phyloP scores from a whole-genome alignment of 37 sponge, comb jelly and placozoan species.

The Aplysina aerophoba region DNA sequence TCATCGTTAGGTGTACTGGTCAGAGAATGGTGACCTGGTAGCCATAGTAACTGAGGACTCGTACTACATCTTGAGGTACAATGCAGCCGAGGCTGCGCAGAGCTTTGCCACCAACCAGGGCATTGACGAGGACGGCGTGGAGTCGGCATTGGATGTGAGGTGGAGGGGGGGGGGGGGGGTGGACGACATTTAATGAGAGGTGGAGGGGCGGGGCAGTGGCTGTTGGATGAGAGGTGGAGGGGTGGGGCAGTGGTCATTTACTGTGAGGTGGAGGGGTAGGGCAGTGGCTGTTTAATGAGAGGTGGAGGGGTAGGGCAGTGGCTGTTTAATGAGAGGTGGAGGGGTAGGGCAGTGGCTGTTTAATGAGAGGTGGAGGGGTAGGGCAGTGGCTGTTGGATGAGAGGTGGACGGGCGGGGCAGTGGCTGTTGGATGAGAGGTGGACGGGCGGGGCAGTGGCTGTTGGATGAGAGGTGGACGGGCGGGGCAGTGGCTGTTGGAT shows the following conservation, averaged over 20 bases:
- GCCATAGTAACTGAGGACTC: conserved; percentile 77
- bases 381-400: too few relatives aligned
- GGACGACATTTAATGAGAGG: too few relatives aligned
- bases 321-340: too few relatives aligned
- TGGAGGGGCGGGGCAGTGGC: conserved; percentile 49
- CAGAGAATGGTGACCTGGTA: conserved; percentile 85
- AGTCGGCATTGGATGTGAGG: conserved; percentile 85
- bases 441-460: conserved; percentile 31
- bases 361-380: too few relatives aligned
- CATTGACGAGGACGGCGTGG: conserved; percentile 86
- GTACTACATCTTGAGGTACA: conserved; percentile 78
- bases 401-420: too few relatives aligned
- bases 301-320: neutral
- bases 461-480: too few relatives aligned
- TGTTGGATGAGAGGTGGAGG: conserved; percentile 81
- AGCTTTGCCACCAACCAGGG: conserved; percentile 70
- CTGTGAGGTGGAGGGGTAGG: neutral
- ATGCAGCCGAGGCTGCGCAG: conserved; percentile 44
- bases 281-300: neutral
- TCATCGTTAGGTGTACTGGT: conserved; percentile 79
- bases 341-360: too few relatives aligned
- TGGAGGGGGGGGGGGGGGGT: neutral
- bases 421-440: too few relatives aligned
- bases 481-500: conserved; percentile 13
- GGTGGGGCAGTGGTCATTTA: neutral